These are phyloP conservation scores for Drosophila eohydei DNA, from an alignment of 2,888 invertebrate species.

Conservation along the genomic window DNA sequence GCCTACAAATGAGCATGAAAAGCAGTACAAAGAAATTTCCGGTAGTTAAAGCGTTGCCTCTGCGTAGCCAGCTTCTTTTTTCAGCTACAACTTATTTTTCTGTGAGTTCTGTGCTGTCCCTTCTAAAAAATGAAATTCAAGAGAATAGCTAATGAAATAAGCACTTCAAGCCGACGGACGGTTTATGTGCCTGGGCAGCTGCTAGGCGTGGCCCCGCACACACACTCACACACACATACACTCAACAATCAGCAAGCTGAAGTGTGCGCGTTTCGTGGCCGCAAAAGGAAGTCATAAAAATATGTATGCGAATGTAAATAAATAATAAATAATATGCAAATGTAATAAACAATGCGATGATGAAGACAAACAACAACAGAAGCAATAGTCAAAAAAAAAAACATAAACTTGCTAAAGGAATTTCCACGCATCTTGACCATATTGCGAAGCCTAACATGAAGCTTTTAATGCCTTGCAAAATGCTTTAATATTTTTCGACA, in stretches of 20 bases:
- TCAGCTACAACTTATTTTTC: slow-evolving; percentile 57
- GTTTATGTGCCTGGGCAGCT: slow-evolving; percentile 22
- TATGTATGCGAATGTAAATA: slow-evolving; percentile 69
- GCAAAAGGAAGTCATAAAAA: slow-evolving; percentile 71
- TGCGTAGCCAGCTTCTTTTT: slow-evolving; percentile 29
- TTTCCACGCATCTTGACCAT: slow-evolving; percentile 68
- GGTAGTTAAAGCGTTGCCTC: slow-evolving; percentile 76
- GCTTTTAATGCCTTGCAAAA: slow-evolving; percentile 45
- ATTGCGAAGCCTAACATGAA: slow-evolving; percentile 39
- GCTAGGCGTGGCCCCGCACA: slow-evolving; percentile 20
- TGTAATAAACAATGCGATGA: slow-evolving; percentile 76
- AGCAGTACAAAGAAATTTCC: slow-evolving; percentile 79
- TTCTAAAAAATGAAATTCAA: slow-evolving; percentile 55
- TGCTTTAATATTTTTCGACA: slow-evolving; percentile 36
- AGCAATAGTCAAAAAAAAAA: slow-evolving; percentile 9
- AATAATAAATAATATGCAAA: slow-evolving; percentile 80
- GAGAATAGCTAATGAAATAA: slow-evolving; percentile 78
- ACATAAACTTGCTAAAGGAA: slow-evolving; percentile 48
- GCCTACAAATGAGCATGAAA: slow-evolving; percentile 70
- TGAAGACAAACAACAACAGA: slow-evolving; percentile 46
- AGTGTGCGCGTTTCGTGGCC: slow-evolving; percentile 37
- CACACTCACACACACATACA: slow-evolving; percentile 2
- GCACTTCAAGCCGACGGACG: slow-evolving; percentile 52
- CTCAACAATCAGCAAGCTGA: slow-evolving; percentile 35
- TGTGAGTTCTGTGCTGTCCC: slow-evolving; percentile 37